Base-by-base conservation (phyloP, 2,888 invertebrate species). In the Drosophila buzzatii region DNA sequence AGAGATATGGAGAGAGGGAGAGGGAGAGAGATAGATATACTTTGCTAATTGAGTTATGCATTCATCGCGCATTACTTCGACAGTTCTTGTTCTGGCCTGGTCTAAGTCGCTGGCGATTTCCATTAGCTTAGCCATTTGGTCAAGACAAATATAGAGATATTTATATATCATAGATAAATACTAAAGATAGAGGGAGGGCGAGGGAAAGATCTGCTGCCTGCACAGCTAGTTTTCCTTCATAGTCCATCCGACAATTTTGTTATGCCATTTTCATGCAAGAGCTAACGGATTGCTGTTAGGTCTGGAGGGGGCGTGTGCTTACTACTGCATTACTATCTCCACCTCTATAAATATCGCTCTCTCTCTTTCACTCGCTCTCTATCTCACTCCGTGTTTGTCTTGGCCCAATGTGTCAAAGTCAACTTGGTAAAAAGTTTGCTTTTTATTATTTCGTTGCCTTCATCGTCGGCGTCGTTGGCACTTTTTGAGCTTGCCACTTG, bases 361-460 rank as follows among this genome's bases (percentile, higher is more conserved):
- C 18, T 14, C 12, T 27, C n/a, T 9, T 41, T 35, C n/a, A 12
- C n/a, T 27, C 9, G 27, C 51, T 20, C 58, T 37, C 12, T 18
- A 1, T 47, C 33, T 39, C 35, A 14, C 42, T 53, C 16, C 65
- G 72, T 80, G 79, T 87, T 85, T 85, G 83, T 81, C 76, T 85
- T 88, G 81, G 85, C 72, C 85, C 88, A 85, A 85, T 85, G 88
- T 85, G 85, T 85, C 85, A 85, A 85, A 88, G 84, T 88, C 84
- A 85, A 85, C 74, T 88, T 82, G 83, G 83, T 81, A 85, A 81
- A 81, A 88, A 85, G 83, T 88, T 88, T 67, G 78, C 78, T 85
- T 84, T 82, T 84, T 84, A 86, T 86, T 86, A 81, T 79, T 82
- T 87, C 82, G 85, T 70, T 78, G 80, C 75, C 77, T 65, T 78